Percentiles rank a stretch among this genome's conserved stretches.
These are phyloP conservation scores for Neogale vison DNA, from an alignment of 2,113 vertebrate species.

Conservation along the genomic window DNA sequence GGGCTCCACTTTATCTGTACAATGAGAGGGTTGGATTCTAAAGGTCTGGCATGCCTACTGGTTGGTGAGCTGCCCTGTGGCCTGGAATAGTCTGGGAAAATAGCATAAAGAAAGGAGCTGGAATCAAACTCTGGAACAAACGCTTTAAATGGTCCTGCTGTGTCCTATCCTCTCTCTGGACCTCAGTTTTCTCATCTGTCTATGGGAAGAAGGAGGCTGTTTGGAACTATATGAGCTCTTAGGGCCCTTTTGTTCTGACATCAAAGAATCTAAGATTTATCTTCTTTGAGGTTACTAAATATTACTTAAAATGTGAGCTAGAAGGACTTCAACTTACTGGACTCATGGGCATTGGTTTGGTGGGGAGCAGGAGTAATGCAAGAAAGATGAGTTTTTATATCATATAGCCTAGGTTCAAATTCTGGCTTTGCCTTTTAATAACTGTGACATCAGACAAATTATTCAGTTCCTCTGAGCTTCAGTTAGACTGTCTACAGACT, in stretches of 20 bases:
- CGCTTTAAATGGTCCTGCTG: neutral
- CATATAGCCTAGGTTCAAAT: neutral
- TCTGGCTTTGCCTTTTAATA: neutral
- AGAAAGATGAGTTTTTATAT: conserved; percentile 29
- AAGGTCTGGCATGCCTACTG: neutral
- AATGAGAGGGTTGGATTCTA: neutral
- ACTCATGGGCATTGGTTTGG: too few species aligned
- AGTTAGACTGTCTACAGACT: neutral
- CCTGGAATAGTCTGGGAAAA: neutral
- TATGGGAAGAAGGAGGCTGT: neutral
- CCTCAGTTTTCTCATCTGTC: conserved; percentile 11
- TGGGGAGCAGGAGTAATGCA: neutral
- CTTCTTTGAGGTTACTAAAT: neutral
- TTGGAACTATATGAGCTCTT: neutral
- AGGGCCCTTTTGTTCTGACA: neutral
- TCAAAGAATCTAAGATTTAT: neutral
- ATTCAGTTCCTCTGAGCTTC: neutral
- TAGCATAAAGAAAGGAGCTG: neutral
- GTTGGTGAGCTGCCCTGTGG: neutral
- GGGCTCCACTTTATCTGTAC: neutral
- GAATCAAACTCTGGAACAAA: neutral
- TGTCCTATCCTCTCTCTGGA: neutral
- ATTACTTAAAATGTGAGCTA: neutral
- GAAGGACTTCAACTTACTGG: neutral
- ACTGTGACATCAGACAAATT: neutral